Evolutionary conservation across 2,797 vertebrate genomes (phyloP), one percentile per base, ranked within the genome.

Genomic region (Pseudomugil gertrudae): DNA sequence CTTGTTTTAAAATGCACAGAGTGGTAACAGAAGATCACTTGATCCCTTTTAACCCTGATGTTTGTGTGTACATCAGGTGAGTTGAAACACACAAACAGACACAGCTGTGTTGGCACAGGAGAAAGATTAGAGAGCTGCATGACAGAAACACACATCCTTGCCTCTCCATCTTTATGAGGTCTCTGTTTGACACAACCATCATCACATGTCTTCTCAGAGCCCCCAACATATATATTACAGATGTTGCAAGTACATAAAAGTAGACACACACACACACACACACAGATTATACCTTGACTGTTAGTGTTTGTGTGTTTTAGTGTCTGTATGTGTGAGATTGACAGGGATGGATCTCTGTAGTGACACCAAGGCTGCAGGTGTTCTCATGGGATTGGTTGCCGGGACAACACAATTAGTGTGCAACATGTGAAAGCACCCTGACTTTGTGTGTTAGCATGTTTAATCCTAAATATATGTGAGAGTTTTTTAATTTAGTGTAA

Each of bases 341-440:
- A 88, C 76, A 79, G 63, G 63, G 81, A 69, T 74, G 59, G 24
- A 33, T 88, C 70, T 81, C 82, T 62, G 40, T 79, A 72, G 78
- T 63, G 73, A 88, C 77, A 65, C 11, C n/a, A 57, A 68, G 66
- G 38, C 55, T 67, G 77, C 88, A 87, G 87, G 75, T 87, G 79
- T 83, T 84, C 76, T 73, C 8, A 2, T 69, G 80, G 77, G 79
- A 78, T 51, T 35, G 30, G 79, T 87, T 84, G 80, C 82, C 43
- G 19, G 51, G 82, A 84, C 52, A 54, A 85, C 84, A 83, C 59
- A 65, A 86, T 81, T 78, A 76, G 73, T 85, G 65, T 85, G 53
- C 76, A 84, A 91, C 87, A 78, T 63, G 58, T 78, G 66, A 84
- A 80, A 66, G 82, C 72, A 74, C 69, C 78, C 53, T 32, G 35